Percentiles rank a stretch among this genome's conserved stretches.
Evolutionary conservation across 2,113 vertebrate genomes (phyloP).

Genomic region (Paraplagusia blochii): DNA sequence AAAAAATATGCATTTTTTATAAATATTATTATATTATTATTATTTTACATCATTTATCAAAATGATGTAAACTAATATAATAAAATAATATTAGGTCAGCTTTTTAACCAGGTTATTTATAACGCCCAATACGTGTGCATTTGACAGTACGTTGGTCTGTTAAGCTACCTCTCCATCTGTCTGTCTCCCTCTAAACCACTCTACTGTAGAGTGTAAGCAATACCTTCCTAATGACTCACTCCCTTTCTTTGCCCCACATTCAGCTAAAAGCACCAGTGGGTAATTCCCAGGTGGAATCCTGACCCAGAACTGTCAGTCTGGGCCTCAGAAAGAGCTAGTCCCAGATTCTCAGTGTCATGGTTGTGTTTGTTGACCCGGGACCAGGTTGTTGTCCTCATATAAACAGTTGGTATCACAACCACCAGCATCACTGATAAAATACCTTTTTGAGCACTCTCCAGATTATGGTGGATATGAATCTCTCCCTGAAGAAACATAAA

Average conservation of each 20-base stretch:
- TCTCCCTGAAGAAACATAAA: conserved; percentile 11
- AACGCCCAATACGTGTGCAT: too few relatives aligned
- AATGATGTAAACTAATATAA: too few relatives aligned
- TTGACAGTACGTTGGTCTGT: too few relatives aligned
- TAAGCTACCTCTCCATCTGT: neutral
- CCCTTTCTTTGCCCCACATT: conserved; percentile 43
- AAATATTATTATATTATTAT: too few relatives aligned
- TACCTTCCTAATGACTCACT: conserved; percentile 16
- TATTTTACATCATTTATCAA: too few relatives aligned
- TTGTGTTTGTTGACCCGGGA: conserved; percentile 11
- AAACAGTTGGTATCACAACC: neutral
- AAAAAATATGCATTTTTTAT: too few relatives aligned
- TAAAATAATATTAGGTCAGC: too few relatives aligned
- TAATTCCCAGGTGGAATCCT: conserved; percentile 47
- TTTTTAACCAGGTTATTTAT: too few relatives aligned
- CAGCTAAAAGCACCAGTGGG: conserved; percentile 46
- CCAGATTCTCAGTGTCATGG: neutral
- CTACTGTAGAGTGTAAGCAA: too few relatives aligned
- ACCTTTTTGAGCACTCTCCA: conserved; percentile 29
- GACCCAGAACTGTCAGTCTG: conserved; percentile 32
- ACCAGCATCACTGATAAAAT: neutral
- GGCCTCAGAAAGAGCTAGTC: neutral
- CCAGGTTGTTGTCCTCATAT: conserved; percentile 1
- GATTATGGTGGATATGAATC: conserved; percentile 32
- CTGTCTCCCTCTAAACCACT: neutral